Conservation (phyloP, 2,888 invertebrate genomes). For the Drosophila sordidula region DNA sequence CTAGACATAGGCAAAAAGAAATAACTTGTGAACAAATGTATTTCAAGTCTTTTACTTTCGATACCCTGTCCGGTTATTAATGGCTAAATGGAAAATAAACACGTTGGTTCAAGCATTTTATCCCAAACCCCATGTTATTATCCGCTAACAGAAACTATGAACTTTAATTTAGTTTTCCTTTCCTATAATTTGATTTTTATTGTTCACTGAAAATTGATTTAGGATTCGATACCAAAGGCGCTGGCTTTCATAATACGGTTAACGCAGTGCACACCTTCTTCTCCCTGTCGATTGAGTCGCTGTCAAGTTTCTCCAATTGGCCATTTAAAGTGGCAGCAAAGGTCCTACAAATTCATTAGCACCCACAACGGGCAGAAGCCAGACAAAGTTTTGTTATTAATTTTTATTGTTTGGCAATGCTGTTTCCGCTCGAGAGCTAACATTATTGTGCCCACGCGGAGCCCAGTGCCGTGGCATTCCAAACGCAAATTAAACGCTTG, state of each 20-base stretch:
- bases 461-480: conserved; percentile 9
- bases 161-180: too few relatives aligned
- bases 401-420: conserved; percentile 49
- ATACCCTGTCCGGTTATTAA: background rate
- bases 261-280: background rate
- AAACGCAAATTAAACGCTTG: conserved; percentile 67
- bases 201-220: conserved; percentile 17
- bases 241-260: background rate
- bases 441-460: background rate
- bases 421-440: conserved; percentile 1
- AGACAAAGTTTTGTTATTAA: conserved; percentile 57
- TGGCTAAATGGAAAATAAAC: background rate
- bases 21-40: conserved; percentile 27
- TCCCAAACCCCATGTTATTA: too few relatives aligned
- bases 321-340: conserved; percentile 6
- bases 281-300: background rate
- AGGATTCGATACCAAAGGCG: conserved; percentile 13
- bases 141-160: too few relatives aligned
- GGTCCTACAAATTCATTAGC: conserved; percentile 5
- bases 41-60: conserved; percentile 15
- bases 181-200: background rate
- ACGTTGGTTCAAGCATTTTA: too few relatives aligned
- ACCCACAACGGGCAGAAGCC: conserved; percentile 1
- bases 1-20: conserved; percentile 28
- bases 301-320: background rate